These are phyloP conservation scores for Perca flavescens DNA, from an alignment of 2,113 vertebrate genomes.

Conservation along the genomic window DNA sequence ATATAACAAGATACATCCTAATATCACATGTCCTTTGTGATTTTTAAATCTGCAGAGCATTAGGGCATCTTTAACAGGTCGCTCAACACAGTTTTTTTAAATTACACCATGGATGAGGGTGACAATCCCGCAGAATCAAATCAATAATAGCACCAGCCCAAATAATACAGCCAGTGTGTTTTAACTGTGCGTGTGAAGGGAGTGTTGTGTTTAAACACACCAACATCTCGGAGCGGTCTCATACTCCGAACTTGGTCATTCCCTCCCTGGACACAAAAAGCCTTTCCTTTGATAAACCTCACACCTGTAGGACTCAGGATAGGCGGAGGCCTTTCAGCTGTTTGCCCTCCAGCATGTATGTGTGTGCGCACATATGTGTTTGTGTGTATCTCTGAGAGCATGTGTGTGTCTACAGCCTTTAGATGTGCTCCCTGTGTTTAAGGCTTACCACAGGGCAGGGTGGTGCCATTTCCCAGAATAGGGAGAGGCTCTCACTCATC, in stretches of 20 bases:
- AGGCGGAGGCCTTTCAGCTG: conserved; percentile 33
- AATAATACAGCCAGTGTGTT: conserved; percentile 21
- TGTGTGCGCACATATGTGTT: background rate
- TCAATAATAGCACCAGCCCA: background rate
- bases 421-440: conserved; percentile 69
- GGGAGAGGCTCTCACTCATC: conserved; percentile 67
- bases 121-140: background rate
- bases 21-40: background rate
- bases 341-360: conserved; percentile 13
- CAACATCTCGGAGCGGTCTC: conserved; percentile 22
- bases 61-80: background rate
- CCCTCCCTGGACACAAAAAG: conserved; percentile 21
- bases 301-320: background rate
- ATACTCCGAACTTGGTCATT: conserved; percentile 5
- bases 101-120: too few relatives aligned
- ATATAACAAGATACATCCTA: background rate
- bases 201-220: conserved; percentile 49
- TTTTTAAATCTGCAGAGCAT: background rate
- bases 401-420: conserved; percentile 22
- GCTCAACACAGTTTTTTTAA: background rate
- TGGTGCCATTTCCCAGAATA: conserved; percentile 75
- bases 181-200: conserved; percentile 26
- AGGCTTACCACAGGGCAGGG: conserved; percentile 78
- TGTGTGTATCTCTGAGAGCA: conserved; percentile 22
- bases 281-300: conserved; percentile 26